Base-by-base conservation (phyloP, 2,888 invertebrate genomes). In the Drosophila helvetica region DNA sequence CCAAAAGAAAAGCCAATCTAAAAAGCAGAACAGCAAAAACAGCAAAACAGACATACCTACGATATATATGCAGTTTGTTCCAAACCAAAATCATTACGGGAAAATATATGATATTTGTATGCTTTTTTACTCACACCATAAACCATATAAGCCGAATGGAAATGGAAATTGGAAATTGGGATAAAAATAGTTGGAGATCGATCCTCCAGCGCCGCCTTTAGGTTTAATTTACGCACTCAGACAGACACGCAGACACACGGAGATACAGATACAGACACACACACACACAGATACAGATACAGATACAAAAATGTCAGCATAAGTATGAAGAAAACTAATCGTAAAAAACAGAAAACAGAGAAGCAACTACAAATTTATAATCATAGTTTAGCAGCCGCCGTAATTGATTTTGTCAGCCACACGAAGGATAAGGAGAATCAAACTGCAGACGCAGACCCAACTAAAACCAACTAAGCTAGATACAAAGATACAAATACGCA, bases 371-470 rank as follows among this genome's bases (percentile, higher is more conserved):
- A 79, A 84, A 86, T 70, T 79, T 78, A 77, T 83, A 83, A 71
- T 83, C 85, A 82, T 82, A 82, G 86, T 81, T 83, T 86, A 86
- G 81, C 83, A 81, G 73, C 86, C 88, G 74, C 80, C 80, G 89
- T 90, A 88, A 89, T 89, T 90, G 82, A 85, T 89, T 78, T 72
- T 72, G 47, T 62, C 75, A 70, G 52, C 56, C 72, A 69, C 25
- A 65, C 63, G 71, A 77, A 74, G 73, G 78, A 74, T 77, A 67
- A 71, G 77, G 54, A 71, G 50, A 69, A 69, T 65, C 65, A 65
- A 62, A 74, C 75, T 71, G 69, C 74, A 82, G 58, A 75, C 61
- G 74, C 62, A 77, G 61, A 61, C 63, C 75, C 68, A 75, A 80
- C 75, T 70, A 67, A 78, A 61, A 69, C 51, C 67, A 69, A 75